These are phyloP conservation scores for Colaptes auratus DNA, from an alignment of 2,113 vertebrate genomes.

Conservation along the genomic window DNA sequence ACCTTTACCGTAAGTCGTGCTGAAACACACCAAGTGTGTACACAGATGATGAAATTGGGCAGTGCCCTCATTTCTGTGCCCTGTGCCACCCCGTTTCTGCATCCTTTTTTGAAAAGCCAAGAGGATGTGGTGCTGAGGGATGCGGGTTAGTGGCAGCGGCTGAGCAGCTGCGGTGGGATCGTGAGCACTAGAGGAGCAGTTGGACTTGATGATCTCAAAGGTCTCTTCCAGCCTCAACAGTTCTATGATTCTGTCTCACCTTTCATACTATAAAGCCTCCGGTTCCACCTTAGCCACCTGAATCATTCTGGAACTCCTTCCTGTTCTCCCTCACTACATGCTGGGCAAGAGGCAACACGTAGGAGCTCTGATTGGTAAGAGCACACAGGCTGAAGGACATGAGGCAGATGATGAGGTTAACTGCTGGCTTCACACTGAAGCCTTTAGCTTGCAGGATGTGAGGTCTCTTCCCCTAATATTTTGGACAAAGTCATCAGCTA, in stretches of 20 bases:
- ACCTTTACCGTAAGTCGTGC: neutral
- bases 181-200: too few relatives aligned
- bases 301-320: neutral
- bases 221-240: too few relatives aligned
- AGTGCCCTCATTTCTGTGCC: neutral
- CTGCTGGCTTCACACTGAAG: neutral
- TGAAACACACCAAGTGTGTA: neutral
- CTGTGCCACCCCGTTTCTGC: neutral
- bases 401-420: neutral
- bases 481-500: neutral
- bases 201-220: too few relatives aligned
- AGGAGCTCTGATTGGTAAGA: neutral
- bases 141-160: too few relatives aligned
- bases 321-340: neutral
- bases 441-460: neutral
- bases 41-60: neutral
- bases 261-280: neutral
- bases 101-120: neutral
- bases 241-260: neutral
- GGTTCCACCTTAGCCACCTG: neutral
- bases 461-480: neutral
- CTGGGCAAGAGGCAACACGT: neutral
- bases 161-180: too few relatives aligned
- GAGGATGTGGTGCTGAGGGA: too few relatives aligned
- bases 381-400: rapidly evolving